A percentile compares a stretch with the other conserved stretches of the same genome.
phyloP scores from a whole-genome alignment of 2,797 vertebrate species.

The Cyclura pinguis region DNA sequence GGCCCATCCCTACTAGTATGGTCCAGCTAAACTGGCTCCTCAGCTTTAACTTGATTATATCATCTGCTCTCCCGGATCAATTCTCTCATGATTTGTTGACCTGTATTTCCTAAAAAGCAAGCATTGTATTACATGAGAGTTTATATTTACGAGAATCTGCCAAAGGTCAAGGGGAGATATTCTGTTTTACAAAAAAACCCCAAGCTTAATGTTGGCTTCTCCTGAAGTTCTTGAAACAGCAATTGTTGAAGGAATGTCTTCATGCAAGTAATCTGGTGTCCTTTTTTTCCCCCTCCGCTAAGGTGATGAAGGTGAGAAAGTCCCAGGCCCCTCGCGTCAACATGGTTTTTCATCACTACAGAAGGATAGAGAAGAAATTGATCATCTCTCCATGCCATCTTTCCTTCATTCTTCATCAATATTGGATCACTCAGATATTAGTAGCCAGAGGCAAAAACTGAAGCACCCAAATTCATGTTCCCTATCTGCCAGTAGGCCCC shows the following conservation, averaged over 20 bases:
- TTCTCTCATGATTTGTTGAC: not conserved
- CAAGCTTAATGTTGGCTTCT: not conserved
- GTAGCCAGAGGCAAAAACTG: constrained; percentile 71
- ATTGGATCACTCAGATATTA: constrained; percentile 64
- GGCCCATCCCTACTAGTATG: not conserved
- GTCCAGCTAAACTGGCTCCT: not conserved
- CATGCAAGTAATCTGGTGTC: constrained; percentile 57
- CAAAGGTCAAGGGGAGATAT: not conserved
- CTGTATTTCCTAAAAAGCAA: constrained; percentile 14
- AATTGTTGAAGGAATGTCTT: constrained; percentile 32
- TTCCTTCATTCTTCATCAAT: constrained; percentile 69
- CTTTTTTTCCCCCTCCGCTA: constrained; percentile 69
- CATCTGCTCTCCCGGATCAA: constrained; percentile 4
- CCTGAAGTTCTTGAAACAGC: constrained; percentile 47
- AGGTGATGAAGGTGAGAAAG: constrained; percentile 79
- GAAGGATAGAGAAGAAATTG: constrained; percentile 57
- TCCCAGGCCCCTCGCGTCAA: constrained; percentile 72
- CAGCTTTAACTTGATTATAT: not conserved
- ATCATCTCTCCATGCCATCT: constrained; percentile 60
- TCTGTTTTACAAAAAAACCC: constrained; percentile 47
- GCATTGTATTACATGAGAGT: constrained; percentile 10
- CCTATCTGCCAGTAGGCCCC: constrained; percentile 64
- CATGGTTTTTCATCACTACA: constrained; percentile 59
- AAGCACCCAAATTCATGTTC: constrained; percentile 37
- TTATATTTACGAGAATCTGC: not conserved